Evolutionary conservation across 2,797 vertebrate genomes (phyloP).

Genomic region (Eulemur coronatus): DNA sequence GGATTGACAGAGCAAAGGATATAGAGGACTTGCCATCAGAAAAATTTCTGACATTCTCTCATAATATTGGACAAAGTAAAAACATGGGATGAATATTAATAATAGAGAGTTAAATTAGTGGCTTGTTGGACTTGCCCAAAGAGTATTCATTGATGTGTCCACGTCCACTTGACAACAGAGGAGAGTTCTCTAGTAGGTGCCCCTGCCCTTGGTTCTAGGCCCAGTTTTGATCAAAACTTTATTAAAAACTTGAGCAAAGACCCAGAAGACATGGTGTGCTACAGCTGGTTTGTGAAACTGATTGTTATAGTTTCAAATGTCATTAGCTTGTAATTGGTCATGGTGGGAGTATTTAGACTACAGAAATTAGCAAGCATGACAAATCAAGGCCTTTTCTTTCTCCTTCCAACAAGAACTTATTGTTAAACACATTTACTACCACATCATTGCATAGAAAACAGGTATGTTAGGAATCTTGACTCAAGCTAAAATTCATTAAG

Average conservation of each 20-base stretch:
- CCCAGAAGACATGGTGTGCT: not conserved
- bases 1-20: not conserved
- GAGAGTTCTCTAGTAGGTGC: not conserved
- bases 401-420: not conserved
- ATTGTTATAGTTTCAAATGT: not conserved
- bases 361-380: not conserved
- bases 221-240: not conserved
- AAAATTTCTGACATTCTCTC: not conserved
- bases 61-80: not conserved
- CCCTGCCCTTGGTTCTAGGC: not conserved
- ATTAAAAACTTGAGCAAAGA: slow-evolving; percentile 1
- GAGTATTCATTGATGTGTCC: not conserved
- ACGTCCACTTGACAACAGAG: not conserved
- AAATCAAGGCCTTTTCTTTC: not conserved
- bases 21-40: not conserved
- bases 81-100: not conserved
- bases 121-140: not conserved
- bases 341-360: not conserved
- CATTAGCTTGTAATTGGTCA: not conserved
- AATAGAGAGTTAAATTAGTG: not conserved
- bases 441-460: not conserved
- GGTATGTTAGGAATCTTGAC: not conserved
- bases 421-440: not conserved
- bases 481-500: not conserved
- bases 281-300: not conserved